These are phyloP conservation scores for Metopia argyrocephala DNA, from an alignment of 2,888 invertebrate genomes.

Conservation along the genomic window DNA sequence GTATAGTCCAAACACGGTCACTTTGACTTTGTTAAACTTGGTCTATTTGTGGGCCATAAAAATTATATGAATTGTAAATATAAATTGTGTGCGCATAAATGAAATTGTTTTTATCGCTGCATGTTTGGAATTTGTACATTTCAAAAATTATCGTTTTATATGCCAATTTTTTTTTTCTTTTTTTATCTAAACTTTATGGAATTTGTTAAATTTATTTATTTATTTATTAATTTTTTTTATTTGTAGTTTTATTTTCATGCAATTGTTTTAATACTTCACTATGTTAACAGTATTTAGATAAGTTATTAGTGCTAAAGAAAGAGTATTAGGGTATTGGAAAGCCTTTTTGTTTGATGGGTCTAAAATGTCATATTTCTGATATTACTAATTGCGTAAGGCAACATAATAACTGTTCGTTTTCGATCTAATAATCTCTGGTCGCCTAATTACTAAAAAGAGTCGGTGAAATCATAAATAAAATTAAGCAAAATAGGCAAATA, in stretches of 20 bases:
- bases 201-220: constrained; percentile 43
- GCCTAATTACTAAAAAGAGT: no score
- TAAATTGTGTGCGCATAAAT: constrained; percentile 62
- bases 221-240: not conserved
- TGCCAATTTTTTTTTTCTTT: no score
- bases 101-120: constrained; percentile 65
- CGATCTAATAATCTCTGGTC: no score
- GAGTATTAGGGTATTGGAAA: no score
- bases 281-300: not conserved
- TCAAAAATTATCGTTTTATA: constrained; percentile 64
- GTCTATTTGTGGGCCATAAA: constrained; percentile 61
- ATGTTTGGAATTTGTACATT: constrained; percentile 66
- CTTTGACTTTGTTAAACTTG: constrained; percentile 10
- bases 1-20: not conserved
- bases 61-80: constrained; percentile 61
- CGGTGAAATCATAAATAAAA: no score
- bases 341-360: no score
- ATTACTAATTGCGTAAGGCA: no score
- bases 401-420: no score
- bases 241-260: not conserved
- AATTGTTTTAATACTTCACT: not conserved
- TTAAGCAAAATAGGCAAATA: no score
- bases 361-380: no score
- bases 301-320: no score
- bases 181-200: constrained; percentile 64